phyloP scores from a whole-genome alignment of 2,888 invertebrate genomes.

The Fabriciana adippe region DNA sequence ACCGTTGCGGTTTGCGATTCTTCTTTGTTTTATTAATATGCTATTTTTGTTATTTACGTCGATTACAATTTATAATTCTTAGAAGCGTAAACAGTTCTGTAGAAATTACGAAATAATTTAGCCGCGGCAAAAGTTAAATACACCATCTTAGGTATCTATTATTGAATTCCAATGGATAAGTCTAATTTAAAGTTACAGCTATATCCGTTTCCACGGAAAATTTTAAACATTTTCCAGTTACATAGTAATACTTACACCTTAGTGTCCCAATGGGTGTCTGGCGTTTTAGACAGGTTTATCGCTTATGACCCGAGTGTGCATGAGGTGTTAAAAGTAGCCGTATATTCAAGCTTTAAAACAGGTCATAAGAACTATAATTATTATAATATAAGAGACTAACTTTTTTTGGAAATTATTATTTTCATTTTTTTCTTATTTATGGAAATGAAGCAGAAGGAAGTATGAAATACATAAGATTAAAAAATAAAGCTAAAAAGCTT shows the following conservation, averaged over 20 bases:
- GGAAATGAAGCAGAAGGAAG: background rate
- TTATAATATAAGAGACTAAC: too few relatives aligned
- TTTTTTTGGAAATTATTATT: too few relatives aligned
- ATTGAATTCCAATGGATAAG: slow-evolving; percentile 16
- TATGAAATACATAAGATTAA: slow-evolving; percentile 1
- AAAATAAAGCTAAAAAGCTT: too few relatives aligned
- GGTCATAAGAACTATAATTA: slow-evolving; percentile 1
- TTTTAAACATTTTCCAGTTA: slow-evolving; percentile 21
- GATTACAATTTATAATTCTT: too few relatives aligned
- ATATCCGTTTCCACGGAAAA: slow-evolving; percentile 5
- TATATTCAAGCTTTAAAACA: slow-evolving; percentile 26
- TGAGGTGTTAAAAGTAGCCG: slow-evolving; percentile 32
- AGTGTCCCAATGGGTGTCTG: slow-evolving; percentile 30
- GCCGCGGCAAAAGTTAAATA: too few relatives aligned
- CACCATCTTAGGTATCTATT: too few relatives aligned
- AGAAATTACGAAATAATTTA: too few relatives aligned
- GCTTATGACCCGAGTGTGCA: slow-evolving; percentile 29
- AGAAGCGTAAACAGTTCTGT: too few relatives aligned
- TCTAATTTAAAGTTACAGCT: slow-evolving; percentile 9
- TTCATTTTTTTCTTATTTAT: background rate
- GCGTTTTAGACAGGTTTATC: slow-evolving; percentile 31
- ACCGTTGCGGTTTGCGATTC: too few relatives aligned
- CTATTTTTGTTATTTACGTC: too few relatives aligned
- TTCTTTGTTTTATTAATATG: too few relatives aligned
- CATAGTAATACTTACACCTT: slow-evolving; percentile 22